phyloP scores from a whole-genome alignment of 2,113 vertebrate species.

The Charina bottae region DNA sequence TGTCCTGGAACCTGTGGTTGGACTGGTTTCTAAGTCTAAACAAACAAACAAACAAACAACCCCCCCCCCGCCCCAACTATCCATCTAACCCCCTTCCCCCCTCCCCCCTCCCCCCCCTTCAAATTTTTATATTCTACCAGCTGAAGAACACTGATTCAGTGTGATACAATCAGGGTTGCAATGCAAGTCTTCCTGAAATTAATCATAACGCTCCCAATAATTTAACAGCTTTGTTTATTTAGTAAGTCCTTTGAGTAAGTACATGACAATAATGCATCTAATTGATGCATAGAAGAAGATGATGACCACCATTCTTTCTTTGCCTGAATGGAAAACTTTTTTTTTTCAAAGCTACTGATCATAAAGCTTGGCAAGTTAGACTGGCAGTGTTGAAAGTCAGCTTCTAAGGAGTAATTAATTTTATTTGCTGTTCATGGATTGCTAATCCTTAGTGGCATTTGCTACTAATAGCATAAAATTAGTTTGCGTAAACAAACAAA shows the following conservation, averaged over 20 bases:
- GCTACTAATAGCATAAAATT: constrained; percentile 41
- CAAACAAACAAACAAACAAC: background rate
- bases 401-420: constrained; percentile 46
- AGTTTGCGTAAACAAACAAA: constrained; percentile 47
- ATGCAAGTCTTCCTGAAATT: background rate
- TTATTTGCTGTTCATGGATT: constrained; percentile 33
- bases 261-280: background rate
- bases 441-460: constrained; percentile 44
- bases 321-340: constrained; percentile 31
- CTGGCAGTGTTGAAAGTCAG: constrained; percentile 49
- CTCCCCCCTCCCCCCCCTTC: background rate
- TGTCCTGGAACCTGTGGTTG: background rate
- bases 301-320: constrained; percentile 12
- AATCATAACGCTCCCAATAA: background rate
- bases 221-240: background rate
- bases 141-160: background rate
- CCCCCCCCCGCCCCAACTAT: background rate
- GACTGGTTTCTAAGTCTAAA: background rate
- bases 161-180: too few species aligned
- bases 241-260: background rate
- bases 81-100: background rate
- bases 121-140: background rate
- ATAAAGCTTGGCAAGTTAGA: constrained; percentile 43
- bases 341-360: constrained; percentile 1
- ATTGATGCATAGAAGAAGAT: background rate